These are phyloP conservation scores for Ascidia mentula DNA, from an alignment of 23 tunicate species.

Conservation along the genomic window DNA sequence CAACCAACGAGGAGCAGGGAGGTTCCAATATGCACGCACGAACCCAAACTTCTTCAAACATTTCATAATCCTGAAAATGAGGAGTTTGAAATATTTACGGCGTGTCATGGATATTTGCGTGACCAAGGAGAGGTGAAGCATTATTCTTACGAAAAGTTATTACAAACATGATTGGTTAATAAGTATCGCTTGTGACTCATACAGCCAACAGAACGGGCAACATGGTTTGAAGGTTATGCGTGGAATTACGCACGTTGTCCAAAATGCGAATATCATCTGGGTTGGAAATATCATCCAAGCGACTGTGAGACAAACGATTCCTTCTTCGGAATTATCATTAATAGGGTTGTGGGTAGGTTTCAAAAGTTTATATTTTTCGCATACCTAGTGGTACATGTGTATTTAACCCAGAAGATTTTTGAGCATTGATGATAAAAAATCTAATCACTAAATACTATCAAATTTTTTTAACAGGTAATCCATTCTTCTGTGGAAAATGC, in stretches of 20 bases:
- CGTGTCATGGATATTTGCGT: background rate
- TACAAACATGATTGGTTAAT: background rate
- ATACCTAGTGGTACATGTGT: too few relatives aligned
- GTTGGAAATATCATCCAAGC: background rate
- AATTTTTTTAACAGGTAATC: background rate
- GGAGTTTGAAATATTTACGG: conserved; percentile 9
- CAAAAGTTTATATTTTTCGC: background rate
- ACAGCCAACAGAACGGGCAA: background rate
- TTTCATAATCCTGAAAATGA: background rate
- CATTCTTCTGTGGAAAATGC: background rate
- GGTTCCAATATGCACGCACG: background rate
- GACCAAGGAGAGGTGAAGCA: background rate
- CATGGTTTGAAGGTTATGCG: background rate
- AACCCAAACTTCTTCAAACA: background rate
- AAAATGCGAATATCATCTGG: background rate
- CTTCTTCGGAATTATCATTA: background rate
- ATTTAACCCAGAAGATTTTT: too few relatives aligned
- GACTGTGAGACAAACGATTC: background rate
- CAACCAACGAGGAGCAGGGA: background rate
- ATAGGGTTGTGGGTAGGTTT: background rate
- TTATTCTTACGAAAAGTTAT: background rate
- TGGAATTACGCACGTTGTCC: background rate
- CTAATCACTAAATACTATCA: background rate
- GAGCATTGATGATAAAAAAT: background rate
- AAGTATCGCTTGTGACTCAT: background rate